These are phyloP conservation scores for Gambusia affinis DNA, from an alignment of 2,113 vertebrate genomes.

Conservation along the genomic window DNA sequence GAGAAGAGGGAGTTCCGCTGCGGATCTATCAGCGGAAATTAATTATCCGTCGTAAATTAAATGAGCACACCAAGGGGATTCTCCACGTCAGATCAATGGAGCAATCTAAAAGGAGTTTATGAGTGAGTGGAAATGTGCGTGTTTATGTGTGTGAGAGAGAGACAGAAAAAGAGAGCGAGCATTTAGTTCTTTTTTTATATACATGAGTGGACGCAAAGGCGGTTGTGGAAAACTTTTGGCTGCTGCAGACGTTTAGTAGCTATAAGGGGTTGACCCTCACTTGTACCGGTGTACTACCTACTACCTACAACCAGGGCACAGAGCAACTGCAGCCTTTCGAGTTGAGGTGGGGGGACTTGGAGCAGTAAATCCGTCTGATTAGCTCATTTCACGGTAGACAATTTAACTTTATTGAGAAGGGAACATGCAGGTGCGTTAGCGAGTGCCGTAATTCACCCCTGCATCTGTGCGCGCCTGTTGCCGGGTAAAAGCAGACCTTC, in stretches of 20 bases:
- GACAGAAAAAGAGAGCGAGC: neutral
- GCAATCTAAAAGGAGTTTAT: constrained; percentile 65
- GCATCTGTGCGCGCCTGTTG: neutral
- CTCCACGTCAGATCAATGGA: constrained; percentile 63
- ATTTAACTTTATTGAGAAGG: neutral
- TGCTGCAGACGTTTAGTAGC: neutral
- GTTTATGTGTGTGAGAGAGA: neutral
- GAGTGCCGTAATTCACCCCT: too few species aligned
- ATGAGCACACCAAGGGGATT: constrained; percentile 60
- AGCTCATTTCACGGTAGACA: neutral
- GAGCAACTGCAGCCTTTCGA: neutral
- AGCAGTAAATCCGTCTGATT: neutral
- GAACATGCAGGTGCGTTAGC: neutral
- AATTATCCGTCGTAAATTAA: constrained; percentile 77
- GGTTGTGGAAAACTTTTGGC: neutral
- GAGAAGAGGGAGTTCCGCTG: constrained; percentile 59
- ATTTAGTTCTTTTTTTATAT: neutral
- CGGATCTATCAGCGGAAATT: constrained; percentile 70
- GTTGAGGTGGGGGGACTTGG: too few species aligned
- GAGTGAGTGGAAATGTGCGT: constrained; percentile 36
- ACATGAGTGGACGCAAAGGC: neutral
- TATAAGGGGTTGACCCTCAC: neutral
- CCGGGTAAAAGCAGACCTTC: neutral
- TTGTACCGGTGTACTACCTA: too few species aligned
- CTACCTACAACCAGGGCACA: neutral